Base-by-base conservation (phyloP, 2,797 vertebrate genomes). In the Phataginus tricuspis region DNA sequence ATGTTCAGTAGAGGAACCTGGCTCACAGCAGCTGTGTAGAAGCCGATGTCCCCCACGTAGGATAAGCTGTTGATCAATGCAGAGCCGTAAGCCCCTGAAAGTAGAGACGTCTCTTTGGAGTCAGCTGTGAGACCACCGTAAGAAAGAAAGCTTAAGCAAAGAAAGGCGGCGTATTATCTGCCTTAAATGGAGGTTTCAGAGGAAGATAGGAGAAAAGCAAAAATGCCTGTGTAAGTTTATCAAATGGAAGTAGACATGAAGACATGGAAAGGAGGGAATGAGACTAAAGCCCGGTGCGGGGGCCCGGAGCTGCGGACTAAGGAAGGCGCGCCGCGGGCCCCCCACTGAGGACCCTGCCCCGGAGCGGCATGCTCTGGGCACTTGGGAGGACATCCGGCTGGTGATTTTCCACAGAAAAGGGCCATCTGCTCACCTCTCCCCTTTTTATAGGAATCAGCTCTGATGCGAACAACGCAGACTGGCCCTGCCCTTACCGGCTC, bases 221-320 rank as follows among this genome's bases (percentile, higher is more conserved):
- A 39, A 16, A 77, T 9, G 12, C 61, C 37, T 18, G 1, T 45
- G 2, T 59, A 64, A 12, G 42, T 29, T 61, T 39, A 6, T 18
- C 37, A 71, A 37, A 14, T 5, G 45, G 15, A 34, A n/a, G 27
- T 23, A 16, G 10, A 27, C 37, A 29, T n/a, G 34, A 37, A 45
- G 34, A 45, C 14, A 21, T 37, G 23, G 25, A 5, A 15, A 66
- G 31, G 25, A 75, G 9, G 34, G 45, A 45, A 2, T 37, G 42
- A 57, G 34, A n/a, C 2, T 31, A 15, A 45, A 10, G 2, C 15
- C 23, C 78, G 9, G 25, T 15, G 0, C 11, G 1, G 53, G 7
- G 77, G 11, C 4, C 10, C 2, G 2, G 19, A 34, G 45, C 29
- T 53, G 29, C 1, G 0, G 16, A 1, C 12, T 0, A 4, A 49